phyloP scores from a whole-genome alignment of 2,888 invertebrate species.

The Scelioninae gen. 1 region DNA sequence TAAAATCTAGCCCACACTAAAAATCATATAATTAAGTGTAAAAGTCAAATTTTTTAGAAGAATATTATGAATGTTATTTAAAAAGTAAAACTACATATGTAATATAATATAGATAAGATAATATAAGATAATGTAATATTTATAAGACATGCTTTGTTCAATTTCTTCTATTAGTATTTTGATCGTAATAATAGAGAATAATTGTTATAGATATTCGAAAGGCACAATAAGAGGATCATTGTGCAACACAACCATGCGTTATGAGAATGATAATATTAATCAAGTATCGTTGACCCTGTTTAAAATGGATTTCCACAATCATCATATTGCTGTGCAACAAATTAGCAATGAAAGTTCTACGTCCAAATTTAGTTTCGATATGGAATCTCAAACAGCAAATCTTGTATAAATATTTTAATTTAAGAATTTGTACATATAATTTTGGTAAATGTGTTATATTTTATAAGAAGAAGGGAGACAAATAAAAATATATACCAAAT shows the following conservation, averaged over 20 bases:
- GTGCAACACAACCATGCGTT: neutral
- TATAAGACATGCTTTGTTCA: neutral
- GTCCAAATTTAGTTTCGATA: slow-evolving; percentile 62
- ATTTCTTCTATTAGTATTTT: neutral
- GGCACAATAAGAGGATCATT: neutral
- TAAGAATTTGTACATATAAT: neutral
- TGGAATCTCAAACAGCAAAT: slow-evolving; percentile 61
- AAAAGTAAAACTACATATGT: too few species aligned
- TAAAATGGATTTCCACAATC: slow-evolving; percentile 35
- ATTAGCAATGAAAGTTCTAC: slow-evolving; percentile 71
- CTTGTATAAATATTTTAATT: slow-evolving; percentile 22
- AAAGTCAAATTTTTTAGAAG: too few species aligned
- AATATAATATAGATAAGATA: too few species aligned
- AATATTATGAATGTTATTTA: too few species aligned
- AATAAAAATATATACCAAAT: too few species aligned
- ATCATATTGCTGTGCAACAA: slow-evolving; percentile 72
- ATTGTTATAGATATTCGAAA: neutral
- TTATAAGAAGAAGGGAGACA: too few species aligned
- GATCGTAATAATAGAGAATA: too few species aligned
- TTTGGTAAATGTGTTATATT: neutral
- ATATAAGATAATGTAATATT: too few species aligned
- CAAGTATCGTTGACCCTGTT: neutral
- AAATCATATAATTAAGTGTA: too few species aligned
- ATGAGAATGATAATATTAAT: neutral
- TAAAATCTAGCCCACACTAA: too few species aligned